Percentiles rank a stretch among this genome's conserved stretches.
Conservation (phyloP, 2,888 invertebrate genomes). For the Drosophila meridionalis region DNA sequence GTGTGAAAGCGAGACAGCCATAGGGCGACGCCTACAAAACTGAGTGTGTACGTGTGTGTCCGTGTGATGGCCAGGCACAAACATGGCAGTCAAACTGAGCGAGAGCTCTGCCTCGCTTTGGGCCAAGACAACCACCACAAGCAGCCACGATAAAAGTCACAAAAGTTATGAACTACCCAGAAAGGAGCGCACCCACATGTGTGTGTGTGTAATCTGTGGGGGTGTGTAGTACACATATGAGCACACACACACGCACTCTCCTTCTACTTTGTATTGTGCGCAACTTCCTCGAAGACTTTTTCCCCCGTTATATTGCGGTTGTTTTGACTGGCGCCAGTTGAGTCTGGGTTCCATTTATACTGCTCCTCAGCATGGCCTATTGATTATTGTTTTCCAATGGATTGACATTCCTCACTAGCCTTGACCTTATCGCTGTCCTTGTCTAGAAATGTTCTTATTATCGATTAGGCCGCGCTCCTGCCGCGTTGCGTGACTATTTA, state of each 20-base stretch:
- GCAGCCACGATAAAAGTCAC: slow-evolving; percentile 42
- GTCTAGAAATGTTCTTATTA: slow-evolving; percentile 22
- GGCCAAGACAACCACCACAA: slow-evolving; percentile 73
- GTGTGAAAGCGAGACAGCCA: slow-evolving; percentile 30
- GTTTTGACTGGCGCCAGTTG: slow-evolving; percentile 15
- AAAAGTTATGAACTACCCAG: slow-evolving; percentile 70
- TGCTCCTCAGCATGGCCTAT: slow-evolving; percentile 37
- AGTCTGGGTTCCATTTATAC: not conserved
- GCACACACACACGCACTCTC: not conserved
- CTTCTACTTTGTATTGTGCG: slow-evolving; percentile 9
- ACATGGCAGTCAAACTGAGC: slow-evolving; percentile 64
- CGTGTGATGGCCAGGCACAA: slow-evolving; percentile 46
- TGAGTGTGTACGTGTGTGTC: slow-evolving; percentile 26
- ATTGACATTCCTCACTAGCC: slow-evolving; percentile 36
- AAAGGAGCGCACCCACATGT: slow-evolving; percentile 26
- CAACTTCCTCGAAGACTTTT: slow-evolving; percentile 25
- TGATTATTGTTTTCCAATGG: slow-evolving; percentile 60
- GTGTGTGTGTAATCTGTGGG: slow-evolving; percentile 36
- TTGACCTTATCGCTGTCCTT: slow-evolving; percentile 59
- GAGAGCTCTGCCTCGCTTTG: slow-evolving; percentile 33
- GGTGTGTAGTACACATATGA: slow-evolving; percentile 49
- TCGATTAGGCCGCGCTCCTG: slow-evolving; percentile 25
- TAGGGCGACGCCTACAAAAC: slow-evolving; percentile 61
- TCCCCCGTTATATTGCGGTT: not conserved
- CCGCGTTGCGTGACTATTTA: slow-evolving; percentile 73